Conservation (phyloP, 1,140 invertebrate genomes). For the Pinna nobilis region DNA sequence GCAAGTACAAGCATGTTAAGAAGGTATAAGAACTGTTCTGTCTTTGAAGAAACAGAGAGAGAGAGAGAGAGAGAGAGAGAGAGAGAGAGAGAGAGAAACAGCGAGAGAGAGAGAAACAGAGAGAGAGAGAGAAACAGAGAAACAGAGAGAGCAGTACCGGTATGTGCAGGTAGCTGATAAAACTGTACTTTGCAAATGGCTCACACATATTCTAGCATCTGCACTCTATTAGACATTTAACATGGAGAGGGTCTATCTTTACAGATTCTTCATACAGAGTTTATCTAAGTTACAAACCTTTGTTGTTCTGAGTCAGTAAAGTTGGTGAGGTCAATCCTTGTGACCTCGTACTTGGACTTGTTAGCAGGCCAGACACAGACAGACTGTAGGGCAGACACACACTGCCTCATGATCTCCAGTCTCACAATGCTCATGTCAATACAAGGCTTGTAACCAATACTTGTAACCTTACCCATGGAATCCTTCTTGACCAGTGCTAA, state of each 20-base stretch:
- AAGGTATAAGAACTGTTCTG: not conserved
- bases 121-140: too few relatives aligned
- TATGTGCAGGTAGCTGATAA: not conserved
- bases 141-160: not conserved
- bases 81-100: not conserved
- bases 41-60: not conserved
- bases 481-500: constrained; percentile 46
- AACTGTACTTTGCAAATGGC: not conserved
- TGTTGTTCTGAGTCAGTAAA: constrained; percentile 46
- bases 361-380: constrained; percentile 50
- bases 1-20: not conserved
- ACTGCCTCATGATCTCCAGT: constrained; percentile 38
- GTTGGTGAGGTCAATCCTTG: constrained; percentile 39
- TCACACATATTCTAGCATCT: not conserved
- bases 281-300: too few relatives aligned
- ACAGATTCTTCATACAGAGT: too few relatives aligned
- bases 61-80: not conserved
- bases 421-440: constrained; percentile 33
- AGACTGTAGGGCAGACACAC: constrained; percentile 39
- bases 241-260: not conserved
- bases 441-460: constrained; percentile 41
- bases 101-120: too few relatives aligned
- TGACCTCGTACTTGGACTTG: constrained; percentile 47
- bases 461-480: constrained; percentile 24
- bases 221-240: not conserved